Percentiles rank a stretch among this genome's conserved stretches.
Conservation (phyloP, 2,113 vertebrate species). For the Sander lucioperca region DNA sequence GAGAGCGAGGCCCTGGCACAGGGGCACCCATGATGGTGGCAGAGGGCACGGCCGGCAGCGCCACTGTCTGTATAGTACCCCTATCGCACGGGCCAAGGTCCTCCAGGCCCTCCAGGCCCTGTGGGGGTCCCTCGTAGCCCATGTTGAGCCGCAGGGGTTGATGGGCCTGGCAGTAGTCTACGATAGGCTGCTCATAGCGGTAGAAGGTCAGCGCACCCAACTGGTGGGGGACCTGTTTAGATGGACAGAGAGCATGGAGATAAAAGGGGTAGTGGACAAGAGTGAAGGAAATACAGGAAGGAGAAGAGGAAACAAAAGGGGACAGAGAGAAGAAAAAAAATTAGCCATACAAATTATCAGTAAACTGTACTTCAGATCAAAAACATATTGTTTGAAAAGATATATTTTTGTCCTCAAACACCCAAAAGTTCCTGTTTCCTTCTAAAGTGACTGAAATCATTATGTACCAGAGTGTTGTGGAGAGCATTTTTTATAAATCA, state of each 20-base stretch:
- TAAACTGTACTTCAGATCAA: not conserved
- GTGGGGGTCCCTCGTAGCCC: conserved; percentile 84
- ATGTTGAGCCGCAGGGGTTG: conserved; percentile 87
- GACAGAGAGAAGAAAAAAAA: not conserved
- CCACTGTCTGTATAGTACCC: conserved; percentile 84
- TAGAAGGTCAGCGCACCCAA: conserved; percentile 88
- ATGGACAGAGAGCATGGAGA: conserved; percentile 7
- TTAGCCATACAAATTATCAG: conserved; percentile 18
- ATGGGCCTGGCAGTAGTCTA: conserved; percentile 88
- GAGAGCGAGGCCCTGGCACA: conserved; percentile 76
- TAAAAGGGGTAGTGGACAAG: not conserved
- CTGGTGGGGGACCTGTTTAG: conserved; percentile 85
- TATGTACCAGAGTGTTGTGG: no score
- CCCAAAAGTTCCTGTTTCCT: no score
- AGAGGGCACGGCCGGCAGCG: conserved; percentile 81
- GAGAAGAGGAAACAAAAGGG: conserved; percentile 5
- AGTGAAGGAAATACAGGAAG: not conserved
- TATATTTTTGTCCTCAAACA: no score
- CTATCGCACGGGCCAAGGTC: conserved; percentile 82
- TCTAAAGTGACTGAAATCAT: no score
- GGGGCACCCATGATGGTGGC: conserved; percentile 69
- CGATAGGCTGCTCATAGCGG: conserved; percentile 86
- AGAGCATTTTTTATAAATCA: not conserved
- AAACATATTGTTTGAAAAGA: not conserved
- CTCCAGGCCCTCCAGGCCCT: conserved; percentile 81